Evolutionary conservation across 2,797 vertebrate genomes (phyloP).

Genomic region (Zenarchopterus dispar): DNA sequence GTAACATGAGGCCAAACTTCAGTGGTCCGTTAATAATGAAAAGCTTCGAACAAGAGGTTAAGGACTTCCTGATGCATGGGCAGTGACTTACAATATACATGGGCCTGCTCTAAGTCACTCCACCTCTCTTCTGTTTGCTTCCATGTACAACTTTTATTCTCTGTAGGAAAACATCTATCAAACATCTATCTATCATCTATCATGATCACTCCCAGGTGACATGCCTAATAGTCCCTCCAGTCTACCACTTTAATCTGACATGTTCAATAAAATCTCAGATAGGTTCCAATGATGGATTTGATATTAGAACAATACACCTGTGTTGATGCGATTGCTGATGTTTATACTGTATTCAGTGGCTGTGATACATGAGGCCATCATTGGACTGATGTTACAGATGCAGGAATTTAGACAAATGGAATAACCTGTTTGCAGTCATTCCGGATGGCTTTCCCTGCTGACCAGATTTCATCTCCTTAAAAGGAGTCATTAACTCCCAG

Average conservation of each 20-base stretch:
- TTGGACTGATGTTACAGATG: conserved; percentile 25
- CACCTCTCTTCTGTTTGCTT: conserved; percentile 27
- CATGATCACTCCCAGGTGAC: conserved; percentile 65
- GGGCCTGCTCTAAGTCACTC: conserved; percentile 33
- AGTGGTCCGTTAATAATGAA: conserved; percentile 76
- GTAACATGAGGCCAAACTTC: conserved; percentile 49
- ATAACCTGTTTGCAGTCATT: conserved; percentile 61
- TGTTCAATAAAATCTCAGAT: conserved; percentile 59
- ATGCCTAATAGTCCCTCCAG: conserved; percentile 60
- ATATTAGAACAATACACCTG: conserved; percentile 39
- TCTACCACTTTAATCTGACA: conserved; percentile 68
- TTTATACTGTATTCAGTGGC: conserved; percentile 8
- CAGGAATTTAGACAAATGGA: conserved; percentile 57
- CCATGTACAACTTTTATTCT: conserved; percentile 37
- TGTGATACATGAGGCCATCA: conserved; percentile 5
- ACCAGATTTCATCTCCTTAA: conserved; percentile 79
- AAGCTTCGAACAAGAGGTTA: conserved; percentile 69
- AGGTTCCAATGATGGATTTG: conserved; percentile 58
- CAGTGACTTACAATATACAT: conserved; percentile 29
- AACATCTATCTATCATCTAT: not conserved
- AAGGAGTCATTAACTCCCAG: conserved; percentile 77
- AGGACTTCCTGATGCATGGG: conserved; percentile 50
- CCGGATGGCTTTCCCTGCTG: conserved; percentile 62
- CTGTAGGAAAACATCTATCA: conserved; percentile 31
- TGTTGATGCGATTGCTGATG: not conserved